These are phyloP conservation scores for Hydra vulgaris DNA, from an alignment of 30 jellyfish, hydroid and myxozoan genomes.

Conservation along the genomic window DNA sequence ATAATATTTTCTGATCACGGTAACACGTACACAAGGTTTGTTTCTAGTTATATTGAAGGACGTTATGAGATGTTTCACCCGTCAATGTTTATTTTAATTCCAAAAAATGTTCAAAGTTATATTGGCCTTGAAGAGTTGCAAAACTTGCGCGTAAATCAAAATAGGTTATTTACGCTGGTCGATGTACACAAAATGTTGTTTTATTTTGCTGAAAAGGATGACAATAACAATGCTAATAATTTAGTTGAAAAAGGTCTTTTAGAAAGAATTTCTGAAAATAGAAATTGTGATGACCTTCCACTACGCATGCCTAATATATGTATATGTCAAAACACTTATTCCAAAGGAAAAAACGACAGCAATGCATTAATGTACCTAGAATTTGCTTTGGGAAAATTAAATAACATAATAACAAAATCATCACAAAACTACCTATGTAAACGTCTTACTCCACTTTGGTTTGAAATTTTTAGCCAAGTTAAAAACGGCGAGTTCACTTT, in stretches of 20 bases:
- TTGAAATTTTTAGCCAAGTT: conserved; percentile 48
- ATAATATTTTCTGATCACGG: conserved; percentile 89
- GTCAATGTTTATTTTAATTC: conserved; percentile 59
- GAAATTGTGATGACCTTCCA: conserved; percentile 52
- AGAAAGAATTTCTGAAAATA: conserved; percentile 22
- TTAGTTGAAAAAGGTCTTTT: conserved; percentile 22
- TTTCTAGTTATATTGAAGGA: conserved; percentile 60
- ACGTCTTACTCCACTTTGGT: conserved; percentile 34
- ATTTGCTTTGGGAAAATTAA: conserved; percentile 73
- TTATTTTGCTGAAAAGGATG: conserved; percentile 19
- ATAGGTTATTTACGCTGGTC: conserved; percentile 51
- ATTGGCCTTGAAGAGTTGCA: conserved; percentile 55
- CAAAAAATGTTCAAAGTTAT: conserved; percentile 33
- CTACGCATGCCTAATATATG: conserved; percentile 69
- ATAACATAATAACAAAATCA: conserved; percentile 38
- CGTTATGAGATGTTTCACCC: conserved; percentile 86
- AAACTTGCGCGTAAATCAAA: conserved; percentile 43
- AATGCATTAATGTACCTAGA: conserved; percentile 44
- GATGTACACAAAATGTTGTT: conserved; percentile 53
- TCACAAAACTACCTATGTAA: conserved; percentile 21
- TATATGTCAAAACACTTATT: conserved; percentile 80
- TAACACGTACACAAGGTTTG: conserved; percentile 61
- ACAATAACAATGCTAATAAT: neutral
- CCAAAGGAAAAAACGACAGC: conserved; percentile 48
- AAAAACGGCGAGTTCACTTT: conserved; percentile 34